Percentiles rank a stretch among this genome's conserved stretches.
These are phyloP conservation scores for Rhinella marina DNA, from an alignment of 2,797 vertebrate genomes.

Conservation along the genomic window DNA sequence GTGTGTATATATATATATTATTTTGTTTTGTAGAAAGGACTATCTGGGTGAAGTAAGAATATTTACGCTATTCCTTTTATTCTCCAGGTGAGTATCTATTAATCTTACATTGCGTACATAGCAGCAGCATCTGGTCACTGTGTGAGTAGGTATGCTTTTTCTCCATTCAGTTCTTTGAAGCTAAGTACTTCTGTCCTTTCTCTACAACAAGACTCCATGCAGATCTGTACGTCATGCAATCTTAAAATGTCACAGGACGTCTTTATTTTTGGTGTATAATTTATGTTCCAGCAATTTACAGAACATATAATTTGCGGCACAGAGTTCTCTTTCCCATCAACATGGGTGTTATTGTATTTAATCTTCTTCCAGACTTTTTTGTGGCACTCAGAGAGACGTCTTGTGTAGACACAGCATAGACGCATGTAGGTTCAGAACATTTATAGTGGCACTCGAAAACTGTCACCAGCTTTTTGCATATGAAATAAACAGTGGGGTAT, in stretches of 20 bases:
- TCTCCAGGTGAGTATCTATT: too few species aligned
- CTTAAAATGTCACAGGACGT: constrained; percentile 27
- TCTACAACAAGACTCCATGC: constrained; percentile 5
- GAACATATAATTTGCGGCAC: constrained; percentile 52
- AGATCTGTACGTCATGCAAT: neutral
- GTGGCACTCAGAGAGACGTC: neutral
- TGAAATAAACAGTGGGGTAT: neutral
- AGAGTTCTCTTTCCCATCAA: constrained; percentile 26
- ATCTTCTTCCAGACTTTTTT: neutral
- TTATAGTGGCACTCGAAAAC: neutral
- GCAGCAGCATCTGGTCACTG: neutral
- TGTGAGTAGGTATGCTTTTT: neutral
- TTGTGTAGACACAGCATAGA: neutral
- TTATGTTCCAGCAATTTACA: constrained; percentile 35
- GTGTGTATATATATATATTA: too few species aligned
- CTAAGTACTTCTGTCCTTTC: neutral
- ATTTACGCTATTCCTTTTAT: too few species aligned
- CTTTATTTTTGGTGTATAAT: constrained; percentile 52
- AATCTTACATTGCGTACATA: too few species aligned
- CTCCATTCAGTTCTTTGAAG: neutral
- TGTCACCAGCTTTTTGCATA: neutral
- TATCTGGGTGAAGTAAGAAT: too few species aligned
- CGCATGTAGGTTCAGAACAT: neutral
- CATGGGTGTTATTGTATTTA: constrained; percentile 37
- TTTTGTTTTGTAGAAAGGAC: too few species aligned